Evolutionary conservation across 2,888 invertebrate species (phyloP), one percentile per base, ranked within the genome.

Genomic region (Tachina lurida): DNA sequence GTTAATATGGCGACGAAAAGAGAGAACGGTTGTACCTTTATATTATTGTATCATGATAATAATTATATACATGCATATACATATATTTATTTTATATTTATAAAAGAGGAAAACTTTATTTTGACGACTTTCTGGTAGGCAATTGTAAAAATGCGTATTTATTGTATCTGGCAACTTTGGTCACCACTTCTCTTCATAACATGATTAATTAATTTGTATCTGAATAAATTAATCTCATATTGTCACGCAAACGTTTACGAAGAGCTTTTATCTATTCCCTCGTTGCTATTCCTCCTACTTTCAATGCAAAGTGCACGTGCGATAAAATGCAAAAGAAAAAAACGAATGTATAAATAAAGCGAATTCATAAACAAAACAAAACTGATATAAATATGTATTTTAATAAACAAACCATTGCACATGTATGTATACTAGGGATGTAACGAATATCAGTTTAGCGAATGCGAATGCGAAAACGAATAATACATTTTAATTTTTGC

Each of bases 191-290:
- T 10, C 10, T 15, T 39, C 13, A 70, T 22, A 19, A 65, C 56
- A 56, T 52, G 54, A 60, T 52, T 39, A 39, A 81, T 75, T 49
- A 43, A 60, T 81, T 31, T 70, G 45, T 47, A 63, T 63, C 47
- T 62, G 1, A 22, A 68, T 31, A 84, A 76, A 67, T 17, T 15
- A 81, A 54, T 70, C 60, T 74, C 19, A 31, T 60, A 65, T 84
- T 80, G 73, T 80, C 81, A 74, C 73, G 73, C 81, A 85, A 74
- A 56, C 68, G 45, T 68, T 62, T 22, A 71, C 43, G 62, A 65
- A 47, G 31, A 80, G 10, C 22, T 58, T 54, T 19, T 47, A 49
- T 63, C 43, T 62, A 45, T 13, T 47, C 43, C 19, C 79, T 65
- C 22, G 12, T 76, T 22, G 47, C 52, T 60, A 22, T 49, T 60